These are phyloP conservation scores for Serripes groenlandicus DNA, from an alignment of 2,888 invertebrate genomes.

Conservation along the genomic window DNA sequence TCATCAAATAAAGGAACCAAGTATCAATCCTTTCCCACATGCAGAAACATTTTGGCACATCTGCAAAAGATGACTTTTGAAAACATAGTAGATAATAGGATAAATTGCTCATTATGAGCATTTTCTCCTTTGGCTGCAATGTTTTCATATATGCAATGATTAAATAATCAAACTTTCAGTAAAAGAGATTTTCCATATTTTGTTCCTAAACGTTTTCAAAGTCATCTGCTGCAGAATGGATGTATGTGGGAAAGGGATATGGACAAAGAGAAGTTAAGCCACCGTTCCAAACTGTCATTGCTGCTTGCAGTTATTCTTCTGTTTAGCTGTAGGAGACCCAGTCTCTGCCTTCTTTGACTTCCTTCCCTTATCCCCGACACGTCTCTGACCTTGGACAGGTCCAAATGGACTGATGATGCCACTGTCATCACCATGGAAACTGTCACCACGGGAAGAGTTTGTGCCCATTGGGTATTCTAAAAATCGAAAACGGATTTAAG, in stretches of 20 bases:
- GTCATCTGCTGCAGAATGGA: background rate
- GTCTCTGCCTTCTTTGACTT: slow-evolving; percentile 40
- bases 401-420: slow-evolving; percentile 70
- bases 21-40: background rate
- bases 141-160: background rate
- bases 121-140: background rate
- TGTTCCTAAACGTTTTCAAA: background rate
- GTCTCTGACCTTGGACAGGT: slow-evolving; percentile 80
- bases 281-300: slow-evolving; percentile 56
- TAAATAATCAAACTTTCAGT: background rate
- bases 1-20: no score
- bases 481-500: no score
- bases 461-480: slow-evolving; percentile 57
- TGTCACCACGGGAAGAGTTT: slow-evolving; percentile 63
- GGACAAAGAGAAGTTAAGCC: background rate
- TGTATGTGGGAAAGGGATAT: background rate
- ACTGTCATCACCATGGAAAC: slow-evolving; percentile 71
- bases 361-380: slow-evolving; percentile 69
- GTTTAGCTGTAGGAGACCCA: slow-evolving; percentile 45
- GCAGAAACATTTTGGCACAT: background rate
- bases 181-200: background rate
- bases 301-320: slow-evolving; percentile 76
- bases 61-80: background rate
- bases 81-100: background rate
- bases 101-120: background rate